Evolutionary conservation across 2,888 invertebrate species (phyloP), one percentile per base, ranked within the genome.

Genomic region (Linnaemya vulpina): DNA sequence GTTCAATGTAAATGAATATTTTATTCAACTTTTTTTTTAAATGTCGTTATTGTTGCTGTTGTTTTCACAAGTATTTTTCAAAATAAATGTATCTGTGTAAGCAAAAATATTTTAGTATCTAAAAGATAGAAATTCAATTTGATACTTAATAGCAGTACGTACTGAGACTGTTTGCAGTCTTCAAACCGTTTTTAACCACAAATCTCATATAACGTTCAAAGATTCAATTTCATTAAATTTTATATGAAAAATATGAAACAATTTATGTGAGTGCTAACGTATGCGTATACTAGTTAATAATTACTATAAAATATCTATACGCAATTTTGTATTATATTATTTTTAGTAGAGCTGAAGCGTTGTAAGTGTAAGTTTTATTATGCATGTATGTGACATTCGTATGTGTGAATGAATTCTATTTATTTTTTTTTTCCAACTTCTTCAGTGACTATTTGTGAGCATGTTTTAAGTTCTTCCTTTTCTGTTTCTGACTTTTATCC

Each of bases 171-270:
- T 43, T 70, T 62, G 20, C 30, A 53, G 62, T 43, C 51, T 63
- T 71, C 55, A 75, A 63, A 71, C 46, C 46, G n/a, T 75, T 60
- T 74, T 79, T 60, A 77, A 85, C 85, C 85, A 82, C 85, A 85
- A 82, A 79, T 85, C 85, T 85, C 85, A 71, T 60, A 82, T 85
- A 75, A 75, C 85, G 51, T 51, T 71, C 10, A 30, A 53, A 75
- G 82, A 82, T 85, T 67, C 30, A 85, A 85, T 85, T 85, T 85
- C 85, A 85, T 71, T 80, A 58, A 70, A 53, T 0, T 51, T 73
- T 65, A 53, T 75, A 68, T 53, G 40, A 38, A 68, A 43, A 51
- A 51, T 1, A 30, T 3, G 5, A 3, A 30, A 30, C 5, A 30
- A 30, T 30, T n/a, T 30, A 22, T 58, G 35, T 70, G 22, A 40